Percentiles rank a stretch among this genome's conserved stretches.
These are phyloP conservation scores for Ornithorhynchus anatinus DNA, from an alignment of 2,113 vertebrate genomes.

Conservation along the genomic window DNA sequence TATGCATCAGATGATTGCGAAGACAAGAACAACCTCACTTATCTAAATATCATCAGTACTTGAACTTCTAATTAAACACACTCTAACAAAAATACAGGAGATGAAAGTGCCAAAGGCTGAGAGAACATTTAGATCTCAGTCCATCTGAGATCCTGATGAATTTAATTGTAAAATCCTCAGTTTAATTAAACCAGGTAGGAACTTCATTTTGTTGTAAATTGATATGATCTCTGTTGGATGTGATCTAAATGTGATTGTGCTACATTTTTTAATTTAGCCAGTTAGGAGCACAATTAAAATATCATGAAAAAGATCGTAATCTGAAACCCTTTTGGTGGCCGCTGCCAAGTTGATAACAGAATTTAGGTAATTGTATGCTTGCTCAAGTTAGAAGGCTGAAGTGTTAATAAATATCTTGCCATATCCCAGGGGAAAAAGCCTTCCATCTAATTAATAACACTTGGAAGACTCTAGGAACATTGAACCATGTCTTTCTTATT, in stretches of 20 bases:
- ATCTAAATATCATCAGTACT: background rate
- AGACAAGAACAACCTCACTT: background rate
- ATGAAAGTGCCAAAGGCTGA: conserved; percentile 19
- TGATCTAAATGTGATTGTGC: conserved; percentile 72
- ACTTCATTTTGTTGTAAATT: conserved; percentile 67
- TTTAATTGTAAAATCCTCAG: conserved; percentile 58
- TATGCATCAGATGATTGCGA: background rate
- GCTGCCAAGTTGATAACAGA: conserved; percentile 72
- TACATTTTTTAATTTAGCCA: conserved; percentile 80
- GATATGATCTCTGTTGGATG: conserved; percentile 73
- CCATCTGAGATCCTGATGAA: conserved; percentile 48
- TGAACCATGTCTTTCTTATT: conserved; percentile 76
- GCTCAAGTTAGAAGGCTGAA: conserved; percentile 71
- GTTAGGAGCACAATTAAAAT: conserved; percentile 83
- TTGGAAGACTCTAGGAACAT: conserved; percentile 69
- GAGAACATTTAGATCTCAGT: conserved; percentile 35
- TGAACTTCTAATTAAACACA: background rate
- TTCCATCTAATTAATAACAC: conserved; percentile 81
- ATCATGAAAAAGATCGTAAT: conserved; percentile 79
- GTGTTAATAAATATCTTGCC: conserved; percentile 78
- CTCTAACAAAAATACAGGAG: background rate
- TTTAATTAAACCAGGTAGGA: conserved; percentile 70
- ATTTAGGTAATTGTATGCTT: conserved; percentile 76
- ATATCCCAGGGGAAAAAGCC: conserved; percentile 71
- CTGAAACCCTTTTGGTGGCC: conserved; percentile 68